A percentile compares a stretch with the other conserved stretches of the same genome.
These are phyloP conservation scores for Sinotaia quadrata DNA, from an alignment of 2,888 invertebrate species.

Conservation along the genomic window DNA sequence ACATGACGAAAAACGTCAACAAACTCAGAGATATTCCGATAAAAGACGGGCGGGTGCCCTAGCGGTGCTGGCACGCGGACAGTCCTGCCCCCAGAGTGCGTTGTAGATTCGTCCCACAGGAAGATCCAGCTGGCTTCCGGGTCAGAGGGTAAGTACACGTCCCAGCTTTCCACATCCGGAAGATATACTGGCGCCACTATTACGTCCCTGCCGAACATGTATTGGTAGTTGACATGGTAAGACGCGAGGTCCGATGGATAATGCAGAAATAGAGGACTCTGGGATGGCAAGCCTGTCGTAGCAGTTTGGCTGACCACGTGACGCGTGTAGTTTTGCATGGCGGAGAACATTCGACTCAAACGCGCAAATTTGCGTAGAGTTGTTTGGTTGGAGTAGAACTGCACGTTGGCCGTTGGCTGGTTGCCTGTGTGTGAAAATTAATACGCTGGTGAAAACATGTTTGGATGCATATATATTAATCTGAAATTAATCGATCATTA, in stretches of 20 bases:
- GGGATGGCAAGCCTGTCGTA: conserved; percentile 54
- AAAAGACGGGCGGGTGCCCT: conserved; percentile 64
- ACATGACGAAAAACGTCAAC: conserved; percentile 38
- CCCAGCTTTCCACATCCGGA: conserved; percentile 42
- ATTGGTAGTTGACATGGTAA: conserved; percentile 50
- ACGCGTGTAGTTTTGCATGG: conserved; percentile 2
- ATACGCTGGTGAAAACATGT: too few species aligned
- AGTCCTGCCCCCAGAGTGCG: conserved; percentile 33
- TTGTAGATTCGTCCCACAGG: conserved; percentile 15
- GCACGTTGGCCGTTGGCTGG: conserved; percentile 53
- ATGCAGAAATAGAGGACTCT: conserved; percentile 59
- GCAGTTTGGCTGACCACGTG: conserved; percentile 16
- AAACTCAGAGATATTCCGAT: conserved; percentile 47
- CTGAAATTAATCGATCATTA: too few species aligned
- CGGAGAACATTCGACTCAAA: conserved; percentile 14
- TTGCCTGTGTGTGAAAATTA: too few species aligned
- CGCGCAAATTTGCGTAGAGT: conserved; percentile 13
- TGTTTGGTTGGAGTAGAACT: conserved; percentile 44
- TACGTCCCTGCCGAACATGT: conserved; percentile 63
- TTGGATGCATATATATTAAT: too few species aligned
- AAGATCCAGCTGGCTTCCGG: conserved; percentile 10
- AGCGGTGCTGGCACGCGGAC: conserved; percentile 50
- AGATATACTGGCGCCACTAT: conserved; percentile 62
- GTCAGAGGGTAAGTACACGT: conserved; percentile 51
- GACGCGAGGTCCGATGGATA: conserved; percentile 1